Percentiles rank a stretch among this genome's conserved stretches.
phyloP scores from a whole-genome alignment of 2,797 vertebrate species.

The Ataeniobius toweri region DNA sequence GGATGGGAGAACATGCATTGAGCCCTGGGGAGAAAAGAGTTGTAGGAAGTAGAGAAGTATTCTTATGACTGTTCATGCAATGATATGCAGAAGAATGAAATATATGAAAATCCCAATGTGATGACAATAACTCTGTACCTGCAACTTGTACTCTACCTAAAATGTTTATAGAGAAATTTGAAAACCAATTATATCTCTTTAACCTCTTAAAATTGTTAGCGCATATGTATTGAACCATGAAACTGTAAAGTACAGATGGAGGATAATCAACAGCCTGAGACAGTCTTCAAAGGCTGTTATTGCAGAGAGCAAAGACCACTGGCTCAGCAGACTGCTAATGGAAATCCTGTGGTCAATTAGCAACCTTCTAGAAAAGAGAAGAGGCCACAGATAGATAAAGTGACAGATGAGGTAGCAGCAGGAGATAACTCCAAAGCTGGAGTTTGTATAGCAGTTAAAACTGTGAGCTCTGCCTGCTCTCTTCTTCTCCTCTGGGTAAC shows the following conservation, averaged over 20 bases:
- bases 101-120: not conserved
- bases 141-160: not conserved
- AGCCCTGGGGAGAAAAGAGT: constrained; percentile 20
- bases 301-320: constrained; percentile 16
- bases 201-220: constrained; percentile 12
- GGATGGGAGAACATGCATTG: not conserved
- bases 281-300: constrained; percentile 35
- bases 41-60: constrained; percentile 18
- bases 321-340: constrained; percentile 32
- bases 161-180: not conserved
- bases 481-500: not conserved
- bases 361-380: constrained; percentile 2
- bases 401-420: constrained; percentile 3
- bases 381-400: not conserved
- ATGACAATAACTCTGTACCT: constrained; percentile 1
- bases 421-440: not conserved
- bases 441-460: not conserved
- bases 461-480: not conserved
- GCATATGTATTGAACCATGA: constrained; percentile 13
- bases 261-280: constrained; percentile 4
- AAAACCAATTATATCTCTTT: constrained; percentile 1
- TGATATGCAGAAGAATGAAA: constrained; percentile 35
- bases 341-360: constrained; percentile 45
- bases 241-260: constrained; percentile 13
- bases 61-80: constrained; percentile 39